These are phyloP conservation scores for Oeneis ivallda DNA, from an alignment of 2,888 invertebrate species.

Conservation along the genomic window DNA sequence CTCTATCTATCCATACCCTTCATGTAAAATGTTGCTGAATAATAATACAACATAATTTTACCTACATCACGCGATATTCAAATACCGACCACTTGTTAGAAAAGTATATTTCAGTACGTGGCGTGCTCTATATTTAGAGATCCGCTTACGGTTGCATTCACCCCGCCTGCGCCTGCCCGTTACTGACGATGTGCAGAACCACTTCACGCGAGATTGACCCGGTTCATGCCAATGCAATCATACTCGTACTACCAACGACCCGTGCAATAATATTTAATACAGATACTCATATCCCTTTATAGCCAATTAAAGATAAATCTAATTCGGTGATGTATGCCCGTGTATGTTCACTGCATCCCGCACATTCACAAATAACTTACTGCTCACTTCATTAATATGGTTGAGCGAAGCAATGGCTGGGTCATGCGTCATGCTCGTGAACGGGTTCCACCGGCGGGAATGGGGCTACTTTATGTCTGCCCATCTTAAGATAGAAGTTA, in stretches of 20 bases:
- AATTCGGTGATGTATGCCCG: too few relatives aligned
- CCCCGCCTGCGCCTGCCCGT: constrained; percentile 50
- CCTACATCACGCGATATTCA: constrained; percentile 16
- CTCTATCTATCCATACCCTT: too few relatives aligned
- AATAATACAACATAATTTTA: not conserved
- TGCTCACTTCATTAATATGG: too few relatives aligned
- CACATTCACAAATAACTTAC: too few relatives aligned
- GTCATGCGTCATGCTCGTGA: too few relatives aligned
- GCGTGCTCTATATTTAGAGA: constrained; percentile 69
- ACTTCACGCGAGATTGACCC: constrained; percentile 29
- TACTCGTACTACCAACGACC: not conserved
- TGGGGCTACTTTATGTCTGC: too few relatives aligned
- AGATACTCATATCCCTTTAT: not conserved
- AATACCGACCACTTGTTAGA: constrained; percentile 6
- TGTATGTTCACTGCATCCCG: too few relatives aligned
- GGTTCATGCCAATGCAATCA: constrained; percentile 1
- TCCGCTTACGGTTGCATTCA: constrained; percentile 63
- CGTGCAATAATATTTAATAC: constrained; percentile 1
- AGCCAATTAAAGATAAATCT: not conserved
- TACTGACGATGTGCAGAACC: constrained; percentile 47
- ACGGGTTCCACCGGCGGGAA: too few relatives aligned
- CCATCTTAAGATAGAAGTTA: too few relatives aligned
- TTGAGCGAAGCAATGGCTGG: too few relatives aligned
- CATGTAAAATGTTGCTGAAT: too few relatives aligned
- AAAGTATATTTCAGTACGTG: constrained; percentile 33